Base-by-base conservation (phyloP, 2,797 vertebrate genomes). In the Rhinogobio ventralis region DNA sequence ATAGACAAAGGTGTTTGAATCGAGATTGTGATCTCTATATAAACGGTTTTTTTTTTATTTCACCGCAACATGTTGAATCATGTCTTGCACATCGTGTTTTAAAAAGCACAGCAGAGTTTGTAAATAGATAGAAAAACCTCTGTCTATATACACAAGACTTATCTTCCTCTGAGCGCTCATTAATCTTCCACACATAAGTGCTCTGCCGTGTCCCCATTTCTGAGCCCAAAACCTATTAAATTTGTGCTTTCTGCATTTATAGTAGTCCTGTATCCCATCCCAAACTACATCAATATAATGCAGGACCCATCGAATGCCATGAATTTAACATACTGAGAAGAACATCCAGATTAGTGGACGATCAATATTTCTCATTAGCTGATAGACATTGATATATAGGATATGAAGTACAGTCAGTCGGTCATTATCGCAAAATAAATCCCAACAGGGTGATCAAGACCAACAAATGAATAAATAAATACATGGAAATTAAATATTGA, bases 241-340 rank as follows among this genome's bases (percentile, higher is more conserved):
- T 94, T 93, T 92, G 91, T 91, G 93, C 93, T 90, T 86, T 76
- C 90, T 89, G 75, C 89, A 92, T 91, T 90, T 74, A 88, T 82
- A 83, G 88, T 78, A 89, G 87, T 80, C 88, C 92, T 93, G 93
- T 92, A 94, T 93, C 90, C 79, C 42, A 93, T 92, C 90, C 91
- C 88, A 89, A 87, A 83, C 87, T 90, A 89, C 91, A 88, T 91
- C 91, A 93, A 92, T 92, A 85, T 86, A 93, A 92, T 76, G 93
- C 92, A 87, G 91, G 90, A 91, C 92, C 14, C 79, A 30, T 7
- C 7, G 19, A 67, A 79, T n/a, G 62, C 49, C 25, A 67, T 51
- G 42, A 8, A 67, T 79, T 46, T n/a, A 79, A 79, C 45, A 7
- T 33, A 79, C 19, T 9, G 62, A 49, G 62, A 49, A 46, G 28